A percentile compares a stretch with the other conserved stretches of the same genome.
These are phyloP conservation scores for Eupithecia dodoneata DNA, from an alignment of 2,888 invertebrate genomes.

Conservation along the genomic window DNA sequence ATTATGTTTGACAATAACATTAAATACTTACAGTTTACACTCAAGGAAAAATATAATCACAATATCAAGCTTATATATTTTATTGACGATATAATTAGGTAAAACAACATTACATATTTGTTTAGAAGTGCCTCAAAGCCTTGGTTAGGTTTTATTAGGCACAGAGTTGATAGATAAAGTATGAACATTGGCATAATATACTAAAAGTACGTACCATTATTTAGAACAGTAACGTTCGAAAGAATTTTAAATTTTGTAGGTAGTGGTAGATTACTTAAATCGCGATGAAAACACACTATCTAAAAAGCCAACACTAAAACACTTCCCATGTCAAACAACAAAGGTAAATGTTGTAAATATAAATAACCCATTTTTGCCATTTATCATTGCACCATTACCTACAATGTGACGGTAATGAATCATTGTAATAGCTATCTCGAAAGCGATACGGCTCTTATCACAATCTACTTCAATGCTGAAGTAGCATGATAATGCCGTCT, in stretches of 20 bases:
- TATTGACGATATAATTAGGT: background rate
- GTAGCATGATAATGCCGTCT: conserved; percentile 54
- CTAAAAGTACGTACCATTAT: background rate
- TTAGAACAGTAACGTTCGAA: background rate
- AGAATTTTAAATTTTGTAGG: background rate
- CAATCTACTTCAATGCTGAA: conserved; percentile 53
- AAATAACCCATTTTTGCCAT: conserved; percentile 17
- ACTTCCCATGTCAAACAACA: background rate
- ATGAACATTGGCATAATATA: background rate
- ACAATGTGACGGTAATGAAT: conserved; percentile 29
- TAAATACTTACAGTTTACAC: too few relatives aligned
- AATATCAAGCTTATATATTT: too few relatives aligned
- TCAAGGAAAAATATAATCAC: too few relatives aligned
- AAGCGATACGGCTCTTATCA: conserved; percentile 58
- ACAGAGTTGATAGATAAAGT: background rate
- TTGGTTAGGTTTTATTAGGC: background rate
- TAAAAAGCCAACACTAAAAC: conserved; percentile 3
- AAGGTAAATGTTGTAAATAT: background rate
- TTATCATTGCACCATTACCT: conserved; percentile 18
- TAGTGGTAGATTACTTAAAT: background rate
- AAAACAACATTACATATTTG: background rate
- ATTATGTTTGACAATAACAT: too few relatives aligned
- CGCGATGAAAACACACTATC: background rate
- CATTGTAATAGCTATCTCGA: conserved; percentile 49
- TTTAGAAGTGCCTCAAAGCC: background rate